A percentile compares a stretch with the other conserved stretches of the same genome.
Evolutionary conservation across 1,140 invertebrate species (phyloP).

Genomic region (Papilio helenus): DNA sequence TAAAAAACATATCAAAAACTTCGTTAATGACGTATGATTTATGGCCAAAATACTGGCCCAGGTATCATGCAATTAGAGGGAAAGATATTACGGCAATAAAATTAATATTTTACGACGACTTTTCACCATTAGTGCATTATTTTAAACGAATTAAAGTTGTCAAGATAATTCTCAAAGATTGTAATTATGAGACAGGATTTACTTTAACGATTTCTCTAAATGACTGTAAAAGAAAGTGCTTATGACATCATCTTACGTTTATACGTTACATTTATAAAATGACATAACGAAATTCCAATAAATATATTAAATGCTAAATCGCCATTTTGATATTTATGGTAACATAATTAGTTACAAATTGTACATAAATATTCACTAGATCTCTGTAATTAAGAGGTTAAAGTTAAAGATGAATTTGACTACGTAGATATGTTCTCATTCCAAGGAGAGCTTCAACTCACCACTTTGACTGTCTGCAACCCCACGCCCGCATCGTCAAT

Average conservation of each 20-base stretch:
- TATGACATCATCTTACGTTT: not conserved
- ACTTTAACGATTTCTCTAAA: not conserved
- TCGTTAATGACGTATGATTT: not conserved
- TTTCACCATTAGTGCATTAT: conserved; percentile 21
- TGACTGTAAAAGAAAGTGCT: not conserved
- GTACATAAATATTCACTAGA: not conserved
- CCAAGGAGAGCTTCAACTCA: no score
- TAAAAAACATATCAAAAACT: not conserved
- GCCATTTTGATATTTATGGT: not conserved
- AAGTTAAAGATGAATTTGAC: not conserved
- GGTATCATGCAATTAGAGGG: not conserved
- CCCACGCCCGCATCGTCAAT: no score
- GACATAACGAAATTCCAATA: not conserved
- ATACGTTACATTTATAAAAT: not conserved
- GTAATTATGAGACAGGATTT: conserved; percentile 3
- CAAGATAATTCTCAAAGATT: not conserved
- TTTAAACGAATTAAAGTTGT: not conserved
- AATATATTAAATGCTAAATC: not conserved
- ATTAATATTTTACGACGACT: not conserved
- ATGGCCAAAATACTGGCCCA: not conserved
- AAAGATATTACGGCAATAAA: not conserved
- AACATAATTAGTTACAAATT: not conserved
- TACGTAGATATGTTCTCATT: no score
- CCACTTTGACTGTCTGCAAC: no score
- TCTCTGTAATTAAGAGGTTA: not conserved